A percentile compares a stretch with the other conserved stretches of the same genome.
Conservation (phyloP, 2,888 invertebrate species). For the Gasteruption jaculator region DNA sequence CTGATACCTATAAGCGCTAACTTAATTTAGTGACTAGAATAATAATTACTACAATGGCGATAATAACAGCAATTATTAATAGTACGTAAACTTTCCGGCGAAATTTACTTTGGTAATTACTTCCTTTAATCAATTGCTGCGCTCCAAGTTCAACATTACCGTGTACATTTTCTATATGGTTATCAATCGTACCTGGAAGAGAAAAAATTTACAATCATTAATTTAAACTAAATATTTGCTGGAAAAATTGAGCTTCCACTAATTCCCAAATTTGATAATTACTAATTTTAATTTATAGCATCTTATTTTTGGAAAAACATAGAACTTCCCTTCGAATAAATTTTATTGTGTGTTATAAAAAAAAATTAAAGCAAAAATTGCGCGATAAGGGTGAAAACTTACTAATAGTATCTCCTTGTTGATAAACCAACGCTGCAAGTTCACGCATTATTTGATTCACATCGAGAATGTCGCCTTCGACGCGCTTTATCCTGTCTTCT, state of each 20-base stretch:
- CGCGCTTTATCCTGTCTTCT: constrained; percentile 72
- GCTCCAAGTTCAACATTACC: constrained; percentile 75
- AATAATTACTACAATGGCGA: constrained; percentile 67
- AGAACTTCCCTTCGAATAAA: constrained; percentile 4
- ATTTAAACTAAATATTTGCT: not conserved
- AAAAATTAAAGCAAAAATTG: constrained; percentile 12
- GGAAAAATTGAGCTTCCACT: too few species aligned
- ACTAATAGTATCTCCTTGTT: constrained; percentile 73
- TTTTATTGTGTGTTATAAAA: too few species aligned
- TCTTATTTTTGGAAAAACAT: constrained; percentile 7
- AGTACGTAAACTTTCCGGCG: constrained; percentile 72
- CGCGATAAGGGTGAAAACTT: constrained; percentile 46
- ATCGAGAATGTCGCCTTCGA: constrained; percentile 79
- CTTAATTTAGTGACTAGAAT: constrained; percentile 54
- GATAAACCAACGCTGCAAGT: constrained; percentile 65
- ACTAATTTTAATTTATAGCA: too few species aligned
- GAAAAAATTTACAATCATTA: constrained; percentile 6
- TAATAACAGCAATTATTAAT: constrained; percentile 62
- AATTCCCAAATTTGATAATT: too few species aligned
- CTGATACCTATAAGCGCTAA: constrained; percentile 40
- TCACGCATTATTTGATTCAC: constrained; percentile 80
- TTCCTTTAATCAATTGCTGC: constrained; percentile 76
- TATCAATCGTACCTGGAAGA: constrained; percentile 73
- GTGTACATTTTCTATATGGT: constrained; percentile 71
- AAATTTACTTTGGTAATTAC: constrained; percentile 72